Conservation (phyloP, 1,140 invertebrate genomes). For the Ditylenchus dipsaci region DNA sequence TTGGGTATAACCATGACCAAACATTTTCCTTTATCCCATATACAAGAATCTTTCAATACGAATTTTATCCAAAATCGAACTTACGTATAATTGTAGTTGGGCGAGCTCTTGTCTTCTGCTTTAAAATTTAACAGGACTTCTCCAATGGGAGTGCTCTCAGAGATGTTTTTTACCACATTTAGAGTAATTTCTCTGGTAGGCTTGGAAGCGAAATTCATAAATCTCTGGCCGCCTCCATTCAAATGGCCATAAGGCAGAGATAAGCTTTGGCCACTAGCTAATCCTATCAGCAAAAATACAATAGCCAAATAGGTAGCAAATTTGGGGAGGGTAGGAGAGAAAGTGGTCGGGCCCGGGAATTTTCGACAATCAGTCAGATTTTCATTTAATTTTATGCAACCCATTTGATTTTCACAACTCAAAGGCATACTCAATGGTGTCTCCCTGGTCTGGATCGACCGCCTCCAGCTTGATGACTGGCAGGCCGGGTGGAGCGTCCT, state of each 20-base stretch:
- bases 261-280: no score
- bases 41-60: no score
- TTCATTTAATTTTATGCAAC: no score
- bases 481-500: constrained; percentile 25
- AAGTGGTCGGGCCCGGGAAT: not conserved
- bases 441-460: constrained; percentile 37
- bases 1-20: no score
- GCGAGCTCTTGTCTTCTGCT: constrained; percentile 50
- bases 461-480: constrained; percentile 32
- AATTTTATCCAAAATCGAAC: constrained; percentile 9
- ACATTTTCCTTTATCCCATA: no score
- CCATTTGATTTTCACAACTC: not conserved
- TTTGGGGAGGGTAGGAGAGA: not conserved
- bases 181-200: constrained; percentile 42
- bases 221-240: not conserved
- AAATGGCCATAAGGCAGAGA: no score
- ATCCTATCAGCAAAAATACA: not conserved
- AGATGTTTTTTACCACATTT: constrained; percentile 54
- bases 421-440: constrained; percentile 37
- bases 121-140: constrained; percentile 52
- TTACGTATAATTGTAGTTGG: constrained; percentile 54
- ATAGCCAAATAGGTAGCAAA: not conserved
- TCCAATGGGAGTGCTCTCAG: constrained; percentile 45
- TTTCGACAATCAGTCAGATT: not conserved
- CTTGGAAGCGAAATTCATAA: not conserved